Percentiles rank a stretch among this genome's conserved stretches.
These are phyloP conservation scores for Daptonema setosum DNA, from an alignment of 2,888 invertebrate genomes.

Conservation along the genomic window DNA sequence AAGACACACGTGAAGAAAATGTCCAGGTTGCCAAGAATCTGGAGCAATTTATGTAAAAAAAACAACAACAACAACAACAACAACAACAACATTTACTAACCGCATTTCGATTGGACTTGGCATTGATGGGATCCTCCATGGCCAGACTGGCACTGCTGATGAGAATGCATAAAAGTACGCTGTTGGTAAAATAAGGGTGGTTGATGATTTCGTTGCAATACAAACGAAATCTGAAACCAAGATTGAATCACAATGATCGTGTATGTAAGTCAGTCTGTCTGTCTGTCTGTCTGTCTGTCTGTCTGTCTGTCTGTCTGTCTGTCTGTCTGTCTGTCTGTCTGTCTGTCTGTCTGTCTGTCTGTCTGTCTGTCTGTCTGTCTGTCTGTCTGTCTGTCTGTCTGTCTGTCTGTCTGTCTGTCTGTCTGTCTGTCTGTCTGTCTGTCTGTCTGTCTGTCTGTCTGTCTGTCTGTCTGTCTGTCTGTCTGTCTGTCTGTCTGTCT, in stretches of 20 bases:
- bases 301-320: constrained; percentile 2
- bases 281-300: constrained; percentile 2
- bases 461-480: too few species aligned
- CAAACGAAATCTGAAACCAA: constrained; percentile 55
- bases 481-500: too few species aligned
- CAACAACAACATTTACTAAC: constrained; percentile 33
- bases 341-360: constrained; percentile 2
- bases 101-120: constrained; percentile 53
- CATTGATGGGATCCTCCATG: constrained; percentile 77
- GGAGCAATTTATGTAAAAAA: constrained; percentile 11
- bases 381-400: too few species aligned
- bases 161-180: constrained; percentile 88
- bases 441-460: too few species aligned
- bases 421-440: too few species aligned
- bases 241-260: too few species aligned
- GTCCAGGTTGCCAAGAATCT: constrained; percentile 87
- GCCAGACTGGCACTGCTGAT: constrained; percentile 94
- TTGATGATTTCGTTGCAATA: constrained; percentile 90
- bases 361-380: too few species aligned
- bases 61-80: not conserved
- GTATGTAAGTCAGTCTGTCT: too few species aligned
- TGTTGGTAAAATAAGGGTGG: constrained; percentile 80
- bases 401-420: too few species aligned
- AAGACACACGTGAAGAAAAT: constrained; percentile 95
- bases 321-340: constrained; percentile 2